Conservation (phyloP, 2,113 vertebrate genomes). For the Trochalopteron elliotii region DNA sequence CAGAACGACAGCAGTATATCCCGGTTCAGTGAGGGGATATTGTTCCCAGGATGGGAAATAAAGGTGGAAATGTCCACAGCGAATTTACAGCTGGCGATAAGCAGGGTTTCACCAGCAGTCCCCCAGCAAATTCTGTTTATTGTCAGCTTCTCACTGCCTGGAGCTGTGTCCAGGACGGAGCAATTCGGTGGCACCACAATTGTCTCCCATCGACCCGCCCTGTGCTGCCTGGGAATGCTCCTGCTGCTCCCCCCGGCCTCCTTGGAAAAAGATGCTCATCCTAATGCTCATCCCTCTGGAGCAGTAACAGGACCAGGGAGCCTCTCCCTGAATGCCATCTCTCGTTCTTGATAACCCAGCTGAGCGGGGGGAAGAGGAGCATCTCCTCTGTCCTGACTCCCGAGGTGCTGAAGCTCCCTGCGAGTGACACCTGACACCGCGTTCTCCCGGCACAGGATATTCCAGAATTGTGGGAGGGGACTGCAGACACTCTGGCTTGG, state of each 20-base stretch:
- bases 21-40: background rate
- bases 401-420: background rate
- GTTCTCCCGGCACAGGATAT: rapidly evolving
- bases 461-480: rapidly evolving
- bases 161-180: background rate
- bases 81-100: conserved; percentile 71
- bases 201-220: background rate
- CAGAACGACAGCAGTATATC: background rate
- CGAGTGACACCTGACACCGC: rapidly evolving
- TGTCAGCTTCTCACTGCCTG: conserved; percentile 6
- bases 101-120: conserved; percentile 51
- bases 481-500: background rate
- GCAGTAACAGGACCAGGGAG: background rate
- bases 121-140: conserved; percentile 61
- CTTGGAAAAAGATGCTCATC: background rate
- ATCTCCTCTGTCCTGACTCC: background rate
- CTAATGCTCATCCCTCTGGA: background rate
- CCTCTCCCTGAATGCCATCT: background rate
- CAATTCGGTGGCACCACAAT: background rate
- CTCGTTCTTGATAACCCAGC: rapidly evolving
- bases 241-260: background rate
- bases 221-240: background rate
- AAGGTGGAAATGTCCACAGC: conserved; percentile 36
- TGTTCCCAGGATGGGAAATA: conserved; percentile 48
- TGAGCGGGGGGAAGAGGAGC: background rate